Percentiles rank a stretch among this genome's conserved stretches.
phyloP scores from a whole-genome alignment of 2,888 invertebrate genomes.

The Ceriagrion tenellum region DNA sequence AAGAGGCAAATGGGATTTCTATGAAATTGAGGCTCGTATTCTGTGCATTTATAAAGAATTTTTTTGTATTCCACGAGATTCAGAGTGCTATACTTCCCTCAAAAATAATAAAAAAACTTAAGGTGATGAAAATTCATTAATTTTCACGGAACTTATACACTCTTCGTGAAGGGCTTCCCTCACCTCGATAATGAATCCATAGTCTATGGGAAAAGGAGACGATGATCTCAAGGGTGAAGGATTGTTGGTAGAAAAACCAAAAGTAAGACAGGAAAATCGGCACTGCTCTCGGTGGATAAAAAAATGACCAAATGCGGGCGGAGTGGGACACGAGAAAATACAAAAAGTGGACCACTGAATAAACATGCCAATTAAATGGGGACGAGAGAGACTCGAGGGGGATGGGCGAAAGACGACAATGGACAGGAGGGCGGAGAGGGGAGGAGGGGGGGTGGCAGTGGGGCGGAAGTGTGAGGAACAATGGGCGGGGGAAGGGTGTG shows the following conservation, averaged over 20 bases:
- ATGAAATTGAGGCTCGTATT: no score
- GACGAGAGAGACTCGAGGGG: conserved; percentile 3
- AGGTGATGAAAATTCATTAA: no score
- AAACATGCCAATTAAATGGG: conserved; percentile 35
- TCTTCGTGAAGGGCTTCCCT: no score
- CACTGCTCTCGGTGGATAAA: background rate
- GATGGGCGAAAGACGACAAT: background rate
- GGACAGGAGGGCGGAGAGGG: background rate
- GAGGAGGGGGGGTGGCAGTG: background rate
- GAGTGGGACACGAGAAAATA: background rate
- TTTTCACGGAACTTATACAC: no score
- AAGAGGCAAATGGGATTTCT: no score
- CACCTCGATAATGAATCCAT: no score
- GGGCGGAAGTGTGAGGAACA: background rate
- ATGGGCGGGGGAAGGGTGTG: background rate
- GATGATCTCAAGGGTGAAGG: no score
- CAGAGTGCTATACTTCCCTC: no score
- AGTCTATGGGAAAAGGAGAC: no score
- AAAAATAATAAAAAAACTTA: no score
- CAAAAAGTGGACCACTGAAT: conserved; percentile 35
- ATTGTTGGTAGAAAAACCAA: background rate
- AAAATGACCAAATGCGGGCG: background rate
- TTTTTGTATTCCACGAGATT: no score
- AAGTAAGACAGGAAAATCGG: background rate
- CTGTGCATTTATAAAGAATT: no score